Base-by-base conservation (phyloP, 2,888 invertebrate species). In the Bembecia ichneumoniformis region DNA sequence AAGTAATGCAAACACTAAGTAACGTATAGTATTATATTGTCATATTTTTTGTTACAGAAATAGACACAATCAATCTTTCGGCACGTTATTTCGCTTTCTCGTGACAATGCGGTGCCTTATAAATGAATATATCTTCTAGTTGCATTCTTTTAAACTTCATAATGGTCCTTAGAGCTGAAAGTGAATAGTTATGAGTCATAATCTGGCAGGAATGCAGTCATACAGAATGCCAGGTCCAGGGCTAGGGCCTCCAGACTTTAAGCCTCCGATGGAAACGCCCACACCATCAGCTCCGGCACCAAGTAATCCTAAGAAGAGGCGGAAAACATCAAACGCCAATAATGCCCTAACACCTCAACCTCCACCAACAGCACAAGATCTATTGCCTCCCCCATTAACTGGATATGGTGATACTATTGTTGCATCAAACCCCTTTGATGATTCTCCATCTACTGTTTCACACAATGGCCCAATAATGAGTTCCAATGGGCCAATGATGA, bases 361-460 rank as follows among this genome's bases (percentile, higher is more conserved):
- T 51, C 91, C 90, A 58, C 92, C 91, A 52, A 93, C 92, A 52
- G 91, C 90, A 67, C 93, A 92, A 64, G 93, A 95, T 77, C 92
- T 95, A 68, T 82, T 96, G 55, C 89, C 96, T 62, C 96, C 96
- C 45, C 96, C 96, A 20, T 91, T 96, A 66, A 93, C 94, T 46
- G 96, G 96, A 59, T 96, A 95, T 80, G 96, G 96, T 36, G 97
- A 97, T 72, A 97, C 96, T 52, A 96, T 97, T 70, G 93, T 96
- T 54, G 97, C 97, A 51, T 96, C 96, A 55, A 97, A 97, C 82
- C 97, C 97, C 40, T 97, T 97, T 77, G 97, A 97, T 82, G 97
- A 97, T 74, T 94, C 94, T 49, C 95, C 94, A 47, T 90, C 90
- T 47, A 90, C 90, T 47, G 86, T 89, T 47, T 80, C 87, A 57